Evolutionary conservation across 1,140 invertebrate genomes (phyloP), one percentile per base, ranked within the genome.

Genomic region (Ceratina australensis): DNA sequence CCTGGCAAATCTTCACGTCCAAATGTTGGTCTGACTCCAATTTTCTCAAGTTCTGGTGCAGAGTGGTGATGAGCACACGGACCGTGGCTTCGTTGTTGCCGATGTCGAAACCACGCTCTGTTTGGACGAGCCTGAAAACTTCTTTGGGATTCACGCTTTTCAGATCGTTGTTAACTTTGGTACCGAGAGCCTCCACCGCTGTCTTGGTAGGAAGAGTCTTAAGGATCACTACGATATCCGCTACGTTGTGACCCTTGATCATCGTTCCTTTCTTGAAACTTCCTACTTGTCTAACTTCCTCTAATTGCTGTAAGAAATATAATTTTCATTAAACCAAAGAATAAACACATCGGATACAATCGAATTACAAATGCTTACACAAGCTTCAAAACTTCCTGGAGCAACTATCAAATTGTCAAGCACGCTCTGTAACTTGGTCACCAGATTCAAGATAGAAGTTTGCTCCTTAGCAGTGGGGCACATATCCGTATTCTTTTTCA

Each of bases 241-340:
- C 98, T 0, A 98, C 95, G 90, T 98, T 98, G 87, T 98, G 96
- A 1, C 98, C 98, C 8, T 97, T 96, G 85, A 99, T 95, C 96
- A 99, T 99, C 13, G 98, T 99, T 0, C 98, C 98, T 91, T 99
- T 99, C 90, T 99, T 99, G 87, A 98, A 99, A 0, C 98, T 98
- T 0, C 98, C 98, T 61, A 99, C 98, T 93, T 98, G 97, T 16
- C 98, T 93, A 0, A 99, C 97, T 92, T 99, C 98, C 88, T 99
- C 98, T 49, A 99, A 93, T 97, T 99, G 97, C 97, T 98, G 87
- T 1, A 61, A 91, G 86, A 67, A 18, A 16, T 47, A 20, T 56
- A 42, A 26, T 59, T 1, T 42, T 33, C n/a, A 20, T 59, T 50
- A 16, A 56, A 20, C 49, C 68, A 49, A 57, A 33, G 24, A 26